Evolutionary conservation across 2,113 vertebrate species (phyloP).

Genomic region (Tachysurus fulvidraco): DNA sequence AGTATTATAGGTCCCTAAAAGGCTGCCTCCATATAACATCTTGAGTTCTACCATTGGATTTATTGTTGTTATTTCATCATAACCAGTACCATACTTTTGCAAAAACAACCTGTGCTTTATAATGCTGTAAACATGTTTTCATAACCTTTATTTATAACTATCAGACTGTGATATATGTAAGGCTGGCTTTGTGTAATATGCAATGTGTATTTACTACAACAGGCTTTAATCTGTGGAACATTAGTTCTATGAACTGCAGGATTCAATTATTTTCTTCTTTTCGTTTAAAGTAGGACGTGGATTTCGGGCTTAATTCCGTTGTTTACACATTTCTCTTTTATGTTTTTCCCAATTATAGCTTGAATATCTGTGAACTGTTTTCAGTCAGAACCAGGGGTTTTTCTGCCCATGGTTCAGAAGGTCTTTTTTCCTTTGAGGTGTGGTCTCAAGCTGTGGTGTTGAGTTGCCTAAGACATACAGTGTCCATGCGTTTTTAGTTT

Average conservation of each 20-base stretch:
- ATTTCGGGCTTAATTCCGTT: slow-evolving; percentile 9
- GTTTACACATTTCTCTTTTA: slow-evolving; percentile 23
- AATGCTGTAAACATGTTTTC: neutral
- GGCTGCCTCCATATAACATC: neutral
- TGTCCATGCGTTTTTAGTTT: neutral
- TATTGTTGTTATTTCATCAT: neutral
- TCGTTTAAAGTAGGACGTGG: neutral
- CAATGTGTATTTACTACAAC: neutral
- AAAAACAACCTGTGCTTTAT: neutral
- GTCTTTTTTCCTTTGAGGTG: neutral
- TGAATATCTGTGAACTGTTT: neutral
- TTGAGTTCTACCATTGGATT: neutral
- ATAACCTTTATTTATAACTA: neutral
- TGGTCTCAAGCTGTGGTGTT: neutral
- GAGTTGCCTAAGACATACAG: neutral
- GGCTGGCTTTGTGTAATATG: neutral
- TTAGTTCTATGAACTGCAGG: neutral
- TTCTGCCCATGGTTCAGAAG: neutral
- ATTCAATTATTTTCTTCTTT: neutral
- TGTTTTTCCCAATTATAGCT: slow-evolving; percentile 1
- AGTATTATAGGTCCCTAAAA: neutral
- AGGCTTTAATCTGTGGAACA: slow-evolving; percentile 19
- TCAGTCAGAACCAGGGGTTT: neutral
- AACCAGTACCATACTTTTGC: neutral
- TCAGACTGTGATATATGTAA: neutral